Conservation (phyloP, 2,113 vertebrate genomes). For the Apodemus speciosus region DNA sequence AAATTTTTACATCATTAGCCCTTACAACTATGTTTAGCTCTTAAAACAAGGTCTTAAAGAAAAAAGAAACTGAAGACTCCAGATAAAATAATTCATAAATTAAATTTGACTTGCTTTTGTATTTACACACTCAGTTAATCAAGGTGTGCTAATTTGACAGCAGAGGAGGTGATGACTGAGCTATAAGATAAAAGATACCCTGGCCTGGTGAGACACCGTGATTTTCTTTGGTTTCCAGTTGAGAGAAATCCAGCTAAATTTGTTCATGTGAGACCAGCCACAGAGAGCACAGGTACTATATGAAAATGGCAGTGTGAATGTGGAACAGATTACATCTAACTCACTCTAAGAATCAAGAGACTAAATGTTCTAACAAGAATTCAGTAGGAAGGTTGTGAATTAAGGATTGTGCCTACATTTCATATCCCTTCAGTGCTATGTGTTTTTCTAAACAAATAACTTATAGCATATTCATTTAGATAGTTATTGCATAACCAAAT, state of each 20-base stretch:
- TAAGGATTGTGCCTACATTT: neutral
- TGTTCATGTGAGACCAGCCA: neutral
- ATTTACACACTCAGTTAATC: neutral
- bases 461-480: conserved; percentile 20
- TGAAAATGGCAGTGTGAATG: neutral
- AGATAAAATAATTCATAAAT: neutral
- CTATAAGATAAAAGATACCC: neutral
- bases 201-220: neutral
- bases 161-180: neutral
- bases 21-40: conserved; percentile 13
- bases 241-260: neutral
- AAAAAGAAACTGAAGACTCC: neutral
- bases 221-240: neutral
- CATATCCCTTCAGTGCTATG: neutral
- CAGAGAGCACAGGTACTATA: neutral
- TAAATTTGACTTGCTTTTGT: conserved; percentile 21
- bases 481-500: neutral
- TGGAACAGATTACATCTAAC: neutral
- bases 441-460: neutral
- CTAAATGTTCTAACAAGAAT: neutral
- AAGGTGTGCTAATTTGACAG: neutral
- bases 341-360: neutral
- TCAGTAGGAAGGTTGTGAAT: neutral
- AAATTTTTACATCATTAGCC: neutral
- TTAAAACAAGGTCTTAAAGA: neutral